phyloP scores from a whole-genome alignment of 1,140 invertebrate species.

The Drusus annulatus region DNA sequence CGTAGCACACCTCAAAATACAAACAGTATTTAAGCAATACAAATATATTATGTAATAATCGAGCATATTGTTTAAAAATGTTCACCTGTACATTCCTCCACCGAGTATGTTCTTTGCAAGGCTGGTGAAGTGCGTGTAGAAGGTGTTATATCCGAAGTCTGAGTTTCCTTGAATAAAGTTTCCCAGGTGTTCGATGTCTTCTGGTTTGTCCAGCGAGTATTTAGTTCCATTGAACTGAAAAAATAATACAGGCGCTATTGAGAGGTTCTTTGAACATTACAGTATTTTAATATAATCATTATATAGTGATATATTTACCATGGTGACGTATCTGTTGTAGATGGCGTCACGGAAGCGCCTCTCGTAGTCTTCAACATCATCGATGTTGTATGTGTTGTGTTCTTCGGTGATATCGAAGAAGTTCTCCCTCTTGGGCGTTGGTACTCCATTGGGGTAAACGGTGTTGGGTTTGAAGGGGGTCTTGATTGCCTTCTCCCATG shows the following conservation, averaged over 20 bases:
- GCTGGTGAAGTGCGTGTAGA: slow-evolving; percentile 58
- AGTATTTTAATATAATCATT: background rate
- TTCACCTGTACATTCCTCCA: background rate
- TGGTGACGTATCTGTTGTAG: slow-evolving; percentile 74
- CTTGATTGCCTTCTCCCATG: slow-evolving; percentile 69
- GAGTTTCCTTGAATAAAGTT: slow-evolving; percentile 72
- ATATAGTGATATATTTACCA: slow-evolving; percentile 49
- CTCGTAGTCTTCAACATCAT: slow-evolving; percentile 71
- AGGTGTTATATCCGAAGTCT: slow-evolving; percentile 66
- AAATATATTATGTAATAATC: too few relatives aligned
- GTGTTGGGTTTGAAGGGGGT: slow-evolving; percentile 75
- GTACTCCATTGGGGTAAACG: slow-evolving; percentile 73
- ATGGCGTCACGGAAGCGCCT: slow-evolving; percentile 77
- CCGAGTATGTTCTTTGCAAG: slow-evolving; percentile 61
- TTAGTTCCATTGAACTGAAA: slow-evolving; percentile 63
- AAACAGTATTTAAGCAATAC: too few relatives aligned
- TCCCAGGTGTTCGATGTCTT: slow-evolving; percentile 72
- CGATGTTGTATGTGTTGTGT: slow-evolving; percentile 68
- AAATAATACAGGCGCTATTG: background rate
- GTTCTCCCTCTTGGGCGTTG: slow-evolving; percentile 72
- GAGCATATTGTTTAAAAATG: background rate
- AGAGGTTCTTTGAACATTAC: too few relatives aligned
- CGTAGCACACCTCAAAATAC: too few relatives aligned
- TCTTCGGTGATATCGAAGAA: slow-evolving; percentile 69
- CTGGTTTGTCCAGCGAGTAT: slow-evolving; percentile 71